Percentiles rank a stretch among this genome's conserved stretches.
These are phyloP conservation scores for Eurytemora carolleeae DNA, from an alignment of 1,140 invertebrate species.

Conservation along the genomic window DNA sequence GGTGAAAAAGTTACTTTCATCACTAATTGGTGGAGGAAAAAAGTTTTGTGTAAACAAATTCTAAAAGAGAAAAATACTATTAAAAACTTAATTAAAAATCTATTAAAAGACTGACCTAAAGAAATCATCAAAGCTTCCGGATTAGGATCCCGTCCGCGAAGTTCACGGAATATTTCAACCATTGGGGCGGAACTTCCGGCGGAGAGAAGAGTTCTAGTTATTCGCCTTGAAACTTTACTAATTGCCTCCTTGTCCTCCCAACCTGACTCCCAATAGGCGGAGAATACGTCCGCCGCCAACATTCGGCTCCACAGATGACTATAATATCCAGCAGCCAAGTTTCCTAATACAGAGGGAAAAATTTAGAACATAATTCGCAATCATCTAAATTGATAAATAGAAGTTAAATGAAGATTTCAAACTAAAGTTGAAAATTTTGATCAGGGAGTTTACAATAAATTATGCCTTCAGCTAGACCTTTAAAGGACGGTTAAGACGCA, in stretches of 20 bases:
- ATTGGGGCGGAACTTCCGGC: constrained; percentile 6
- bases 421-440: no score
- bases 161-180: constrained; percentile 9
- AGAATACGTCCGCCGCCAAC: constrained; percentile 69
- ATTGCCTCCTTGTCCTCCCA: not conserved
- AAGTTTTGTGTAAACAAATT: no score
- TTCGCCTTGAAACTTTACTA: constrained; percentile 1
- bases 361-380: not conserved
- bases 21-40: no score
- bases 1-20: no score
- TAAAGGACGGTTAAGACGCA: no score
- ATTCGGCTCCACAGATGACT: constrained; percentile 48
- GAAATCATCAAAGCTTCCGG: constrained; percentile 9
- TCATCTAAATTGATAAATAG: no score
- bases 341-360: constrained; percentile 18
- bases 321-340: constrained; percentile 28
- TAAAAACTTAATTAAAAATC: no score
- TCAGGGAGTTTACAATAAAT: no score
- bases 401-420: no score
- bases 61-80: no score
- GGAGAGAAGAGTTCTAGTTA: not conserved
- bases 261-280: constrained; percentile 49
- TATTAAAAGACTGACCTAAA: constrained; percentile 5
- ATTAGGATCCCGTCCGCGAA: constrained; percentile 11
- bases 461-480: no score